A percentile compares a stretch with the other conserved stretches of the same genome.
These are phyloP conservation scores for Trichogramma evanescens DNA, from an alignment of 2,888 invertebrate genomes.

Conservation along the genomic window DNA sequence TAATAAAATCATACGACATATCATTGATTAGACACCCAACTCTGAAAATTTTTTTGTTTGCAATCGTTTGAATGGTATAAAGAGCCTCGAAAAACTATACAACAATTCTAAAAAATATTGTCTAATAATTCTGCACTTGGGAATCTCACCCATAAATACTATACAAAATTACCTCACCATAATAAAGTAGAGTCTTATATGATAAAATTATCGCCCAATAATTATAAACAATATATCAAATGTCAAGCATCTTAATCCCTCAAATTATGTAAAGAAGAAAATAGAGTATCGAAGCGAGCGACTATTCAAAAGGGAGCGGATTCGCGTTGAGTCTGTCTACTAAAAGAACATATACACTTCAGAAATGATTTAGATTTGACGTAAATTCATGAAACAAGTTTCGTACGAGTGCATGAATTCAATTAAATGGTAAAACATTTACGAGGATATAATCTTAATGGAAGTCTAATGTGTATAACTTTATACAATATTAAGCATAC, in stretches of 20 bases:
- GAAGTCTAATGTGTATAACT: slow-evolving; percentile 15
- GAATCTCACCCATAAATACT: no score
- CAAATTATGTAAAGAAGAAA: not conserved
- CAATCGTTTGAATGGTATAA: no score
- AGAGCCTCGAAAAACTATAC: no score
- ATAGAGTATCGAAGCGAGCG: slow-evolving; percentile 13
- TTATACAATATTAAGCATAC: slow-evolving; percentile 23
- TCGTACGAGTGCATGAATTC: not conserved
- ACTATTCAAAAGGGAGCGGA: slow-evolving; percentile 19
- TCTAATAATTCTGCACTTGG: no score
- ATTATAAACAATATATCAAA: slow-evolving; percentile 7
- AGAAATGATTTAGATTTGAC: no score
- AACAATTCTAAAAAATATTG: no score
- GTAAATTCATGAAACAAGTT: no score
- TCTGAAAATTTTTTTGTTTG: no score
- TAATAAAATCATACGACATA: no score
- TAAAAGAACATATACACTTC: not conserved
- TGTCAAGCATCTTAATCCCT: not conserved
- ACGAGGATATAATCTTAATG: slow-evolving; percentile 10
- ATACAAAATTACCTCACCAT: no score
- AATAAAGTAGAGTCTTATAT: not conserved
- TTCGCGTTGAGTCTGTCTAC: not conserved
- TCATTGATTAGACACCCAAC: no score
- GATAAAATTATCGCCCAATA: slow-evolving; percentile 2
- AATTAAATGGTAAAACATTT: slow-evolving; percentile 11